A percentile compares a stretch with the other conserved stretches of the same genome.
These are phyloP conservation scores for Pholis gunnellus DNA, from an alignment of 2,113 vertebrate genomes.

Conservation along the genomic window DNA sequence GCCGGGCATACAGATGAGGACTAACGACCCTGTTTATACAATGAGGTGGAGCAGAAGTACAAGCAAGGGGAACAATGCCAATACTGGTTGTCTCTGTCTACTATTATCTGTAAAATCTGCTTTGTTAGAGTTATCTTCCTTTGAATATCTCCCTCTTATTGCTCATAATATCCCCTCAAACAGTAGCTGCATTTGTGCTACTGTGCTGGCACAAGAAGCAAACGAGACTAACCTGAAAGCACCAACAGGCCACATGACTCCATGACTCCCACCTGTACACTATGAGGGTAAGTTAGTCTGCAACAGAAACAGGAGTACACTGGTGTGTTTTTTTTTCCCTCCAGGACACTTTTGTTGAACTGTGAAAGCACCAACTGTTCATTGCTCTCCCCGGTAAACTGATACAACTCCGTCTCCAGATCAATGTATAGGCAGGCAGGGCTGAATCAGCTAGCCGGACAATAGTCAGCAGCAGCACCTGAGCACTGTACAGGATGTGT, in stretches of 20 bases:
- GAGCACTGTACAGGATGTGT: conserved; percentile 11
- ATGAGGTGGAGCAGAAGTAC: conserved; percentile 56
- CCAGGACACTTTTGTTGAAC: conserved; percentile 44
- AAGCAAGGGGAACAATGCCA: conserved; percentile 29
- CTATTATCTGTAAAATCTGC: conserved; percentile 21
- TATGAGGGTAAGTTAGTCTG: conserved; percentile 5
- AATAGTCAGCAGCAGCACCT: conserved; percentile 46
- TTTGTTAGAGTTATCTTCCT: not conserved
- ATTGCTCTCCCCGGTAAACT: conserved; percentile 40
- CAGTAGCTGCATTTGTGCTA: conserved; percentile 23
- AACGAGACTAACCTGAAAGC: conserved; percentile 15
- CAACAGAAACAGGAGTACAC: conserved; percentile 31
- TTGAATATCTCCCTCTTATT: conserved; percentile 15
- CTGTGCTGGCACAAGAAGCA: conserved; percentile 32
- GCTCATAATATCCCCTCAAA: not conserved
- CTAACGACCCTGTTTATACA: conserved; percentile 3
- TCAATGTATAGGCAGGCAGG: conserved; percentile 27
- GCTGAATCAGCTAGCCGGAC: conserved; percentile 32
- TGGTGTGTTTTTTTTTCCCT: not conserved
- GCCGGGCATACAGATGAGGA: not conserved
- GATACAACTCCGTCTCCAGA: conserved; percentile 24
- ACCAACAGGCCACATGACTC: conserved; percentile 30
- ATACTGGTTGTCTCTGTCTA: not conserved
- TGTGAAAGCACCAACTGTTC: conserved; percentile 56
- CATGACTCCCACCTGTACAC: conserved; percentile 12